A percentile compares a stretch with the other conserved stretches of the same genome.
Conservation (phyloP, 2,888 invertebrate genomes). For the Ophraella communa region DNA sequence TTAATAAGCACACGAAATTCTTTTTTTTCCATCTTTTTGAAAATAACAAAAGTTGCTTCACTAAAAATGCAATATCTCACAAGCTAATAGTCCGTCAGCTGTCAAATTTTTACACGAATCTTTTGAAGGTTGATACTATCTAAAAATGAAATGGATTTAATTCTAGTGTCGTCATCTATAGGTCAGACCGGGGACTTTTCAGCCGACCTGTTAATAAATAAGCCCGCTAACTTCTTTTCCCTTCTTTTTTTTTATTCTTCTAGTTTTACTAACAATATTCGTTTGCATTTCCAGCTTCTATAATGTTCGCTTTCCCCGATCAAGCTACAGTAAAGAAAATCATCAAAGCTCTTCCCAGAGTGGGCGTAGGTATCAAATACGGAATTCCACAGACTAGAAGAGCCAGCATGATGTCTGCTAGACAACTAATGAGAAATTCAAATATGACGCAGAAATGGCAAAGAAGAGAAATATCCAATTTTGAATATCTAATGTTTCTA, state of each 20-base stretch:
- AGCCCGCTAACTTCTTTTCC: background rate
- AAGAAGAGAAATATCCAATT: slow-evolving; percentile 97
- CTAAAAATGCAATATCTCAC: no score
- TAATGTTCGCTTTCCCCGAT: slow-evolving; percentile 98
- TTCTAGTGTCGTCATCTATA: no score
- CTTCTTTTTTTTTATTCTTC: background rate
- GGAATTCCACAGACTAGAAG: slow-evolving; percentile 97
- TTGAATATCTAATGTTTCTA: slow-evolving; percentile 99
- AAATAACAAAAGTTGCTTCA: no score
- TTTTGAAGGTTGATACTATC: no score
- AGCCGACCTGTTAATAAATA: no score
- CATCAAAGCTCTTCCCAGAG: slow-evolving; percentile 94
- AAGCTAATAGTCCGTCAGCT: no score
- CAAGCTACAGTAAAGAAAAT: slow-evolving; percentile 97
- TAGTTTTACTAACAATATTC: background rate
- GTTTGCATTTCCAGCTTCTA: slow-evolving; percentile 75
- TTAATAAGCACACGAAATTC: no score
- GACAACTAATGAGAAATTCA: slow-evolving; percentile 98
- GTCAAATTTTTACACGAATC: no score
- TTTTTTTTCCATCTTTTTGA: no score
- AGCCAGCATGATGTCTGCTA: slow-evolving; percentile 98
- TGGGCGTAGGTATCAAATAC: slow-evolving; percentile 99
- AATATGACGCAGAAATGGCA: slow-evolving; percentile 99
- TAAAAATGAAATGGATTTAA: no score
- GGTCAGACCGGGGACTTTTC: no score